Base-by-base conservation (phyloP, 2,113 vertebrate species). In the Cheirogaleus medius region DNA sequence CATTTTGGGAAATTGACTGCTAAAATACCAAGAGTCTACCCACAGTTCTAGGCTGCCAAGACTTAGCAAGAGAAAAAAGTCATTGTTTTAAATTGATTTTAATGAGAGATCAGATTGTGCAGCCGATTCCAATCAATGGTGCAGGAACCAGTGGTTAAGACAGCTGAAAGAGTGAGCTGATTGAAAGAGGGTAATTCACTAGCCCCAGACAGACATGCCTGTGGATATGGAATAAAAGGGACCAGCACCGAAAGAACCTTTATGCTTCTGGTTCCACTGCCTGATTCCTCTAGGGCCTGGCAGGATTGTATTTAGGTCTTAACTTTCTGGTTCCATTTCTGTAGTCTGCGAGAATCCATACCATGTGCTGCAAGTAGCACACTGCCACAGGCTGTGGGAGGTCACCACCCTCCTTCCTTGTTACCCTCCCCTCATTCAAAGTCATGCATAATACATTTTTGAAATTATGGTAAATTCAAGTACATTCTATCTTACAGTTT, bases 51-150 rank as follows among this genome's bases (percentile, higher is more conserved):
- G 64, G 69, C 82, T 76, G 15, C 37, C 18, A 14, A 29, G 23
- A 63, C 68, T 29, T 80, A 34, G 18, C 74, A 52, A 47, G 78
- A 95, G 84, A 52, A 77, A 54, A 87, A 94, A 66, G 52, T 56
- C 56, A 91, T 88, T 83, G 56, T 92, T 96, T 89, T 73, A n/a
- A 81, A 10, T 76, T 54, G n/a, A 8, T 87, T 95, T 95, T 84
- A 93, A 87, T 58, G 73, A 84, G 81, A 58, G 68, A 52, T 34
- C 14, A 2, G 37, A 81, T 54, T 47, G 1, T 68, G 49, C 49
- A 29, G 69, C 76, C 9, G 52, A 83, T 87, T 89, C 83, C 54
- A 3, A 94, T 97, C 73, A 91, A 1, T 81, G 91, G 52, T 81
- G 80, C 39, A 81, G 68, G 60, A 82, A 94, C 64, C 68, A 7